phyloP scores from a whole-genome alignment of 2,797 vertebrate genomes.

The Natrix natrix region DNA sequence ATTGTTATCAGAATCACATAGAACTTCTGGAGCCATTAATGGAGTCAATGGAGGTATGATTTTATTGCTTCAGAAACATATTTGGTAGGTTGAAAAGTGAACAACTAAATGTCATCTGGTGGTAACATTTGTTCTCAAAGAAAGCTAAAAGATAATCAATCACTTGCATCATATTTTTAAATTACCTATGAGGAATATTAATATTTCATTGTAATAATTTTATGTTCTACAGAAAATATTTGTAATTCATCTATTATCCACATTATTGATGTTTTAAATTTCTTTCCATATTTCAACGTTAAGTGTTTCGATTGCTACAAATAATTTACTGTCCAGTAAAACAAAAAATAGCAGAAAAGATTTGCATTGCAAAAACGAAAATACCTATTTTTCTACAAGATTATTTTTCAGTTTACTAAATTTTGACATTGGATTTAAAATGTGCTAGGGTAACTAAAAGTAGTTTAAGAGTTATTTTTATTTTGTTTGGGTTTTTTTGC shows the following conservation, averaged over 20 bases:
- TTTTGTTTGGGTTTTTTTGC: background rate
- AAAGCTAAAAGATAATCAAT: background rate
- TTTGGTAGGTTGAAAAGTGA: constrained; percentile 14
- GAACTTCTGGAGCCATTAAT: constrained; percentile 74
- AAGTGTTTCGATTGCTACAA: constrained; percentile 11
- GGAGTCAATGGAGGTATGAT: constrained; percentile 81
- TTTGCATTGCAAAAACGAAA: constrained; percentile 25
- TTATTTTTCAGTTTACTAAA: constrained; percentile 24
- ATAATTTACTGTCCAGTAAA: constrained; percentile 30
- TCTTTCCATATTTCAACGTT: constrained; percentile 15
- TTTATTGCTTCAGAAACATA: background rate
- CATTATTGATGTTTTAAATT: background rate
- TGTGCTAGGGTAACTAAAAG: constrained; percentile 19
- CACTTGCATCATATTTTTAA: background rate
- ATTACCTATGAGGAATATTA: background rate
- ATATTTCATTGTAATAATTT: constrained; percentile 3
- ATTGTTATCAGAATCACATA: constrained; percentile 73
- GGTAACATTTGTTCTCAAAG: constrained; percentile 18
- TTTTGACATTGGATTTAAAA: constrained; percentile 16
- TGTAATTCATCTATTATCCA: constrained; percentile 18
- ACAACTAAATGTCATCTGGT: background rate
- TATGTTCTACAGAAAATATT: constrained; percentile 10
- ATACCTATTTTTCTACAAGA: constrained; percentile 31
- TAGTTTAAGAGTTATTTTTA: background rate
- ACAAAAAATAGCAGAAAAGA: constrained; percentile 43